Evolutionary conservation across 2,113 vertebrate species (phyloP).

Genomic region (Eulacestoma nigropectus): DNA sequence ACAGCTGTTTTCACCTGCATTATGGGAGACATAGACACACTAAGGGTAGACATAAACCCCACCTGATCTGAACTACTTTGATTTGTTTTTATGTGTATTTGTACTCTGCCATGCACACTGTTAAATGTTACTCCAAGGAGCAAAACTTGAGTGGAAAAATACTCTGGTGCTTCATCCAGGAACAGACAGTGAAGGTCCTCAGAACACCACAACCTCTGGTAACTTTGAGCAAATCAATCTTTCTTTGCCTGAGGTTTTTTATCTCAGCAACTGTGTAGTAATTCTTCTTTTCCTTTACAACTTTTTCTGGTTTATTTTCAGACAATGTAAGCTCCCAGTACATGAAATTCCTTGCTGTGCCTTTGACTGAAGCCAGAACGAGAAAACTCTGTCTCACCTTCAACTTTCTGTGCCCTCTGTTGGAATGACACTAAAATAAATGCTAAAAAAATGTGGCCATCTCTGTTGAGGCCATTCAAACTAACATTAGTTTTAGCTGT

Average conservation of each 20-base stretch:
- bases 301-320: background rate
- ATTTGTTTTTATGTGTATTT: background rate
- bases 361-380: background rate
- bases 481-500: background rate
- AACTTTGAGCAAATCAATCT: background rate
- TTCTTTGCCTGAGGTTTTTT: background rate
- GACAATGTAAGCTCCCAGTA: background rate
- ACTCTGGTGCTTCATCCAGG: accelerated
- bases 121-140: background rate
- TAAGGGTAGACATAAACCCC: background rate
- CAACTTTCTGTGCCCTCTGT: background rate
- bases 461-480: background rate
- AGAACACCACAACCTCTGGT: background rate
- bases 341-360: background rate
- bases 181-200: background rate
- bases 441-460: background rate
- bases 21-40: background rate
- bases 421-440: background rate
- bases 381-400: background rate
- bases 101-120: background rate
- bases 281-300: background rate
- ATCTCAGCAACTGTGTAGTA: background rate
- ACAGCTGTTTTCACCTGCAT: background rate
- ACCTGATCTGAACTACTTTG: background rate
- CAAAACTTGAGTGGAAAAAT: background rate